These are phyloP conservation scores for Tineola bisselliella DNA, from an alignment of 2,888 invertebrate genomes.

Conservation along the genomic window DNA sequence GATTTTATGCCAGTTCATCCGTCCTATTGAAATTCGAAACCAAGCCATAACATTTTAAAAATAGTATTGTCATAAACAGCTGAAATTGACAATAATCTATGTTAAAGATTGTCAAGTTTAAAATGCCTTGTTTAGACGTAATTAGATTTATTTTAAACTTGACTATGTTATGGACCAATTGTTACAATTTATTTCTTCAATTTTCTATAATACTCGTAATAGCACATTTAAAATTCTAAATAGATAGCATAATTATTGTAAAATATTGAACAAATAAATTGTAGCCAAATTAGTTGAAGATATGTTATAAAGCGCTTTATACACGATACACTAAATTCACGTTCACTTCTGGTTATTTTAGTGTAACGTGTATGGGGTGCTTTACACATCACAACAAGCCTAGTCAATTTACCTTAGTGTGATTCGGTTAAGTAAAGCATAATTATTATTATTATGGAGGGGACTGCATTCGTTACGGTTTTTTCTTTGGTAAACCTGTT, in stretches of 20 bases:
- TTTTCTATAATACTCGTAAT: no score
- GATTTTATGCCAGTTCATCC: not conserved
- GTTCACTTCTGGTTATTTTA: not conserved
- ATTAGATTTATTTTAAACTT: not conserved
- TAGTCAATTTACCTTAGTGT: slow-evolving; percentile 69
- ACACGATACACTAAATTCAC: no score
- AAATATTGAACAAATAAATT: not conserved
- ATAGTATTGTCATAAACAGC: not conserved
- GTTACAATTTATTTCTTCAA: not conserved
- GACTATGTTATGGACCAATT: not conserved
- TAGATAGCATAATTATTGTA: no score
- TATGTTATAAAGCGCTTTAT: no score
- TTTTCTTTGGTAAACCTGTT: no score
- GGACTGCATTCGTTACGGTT: slow-evolving; percentile 21
- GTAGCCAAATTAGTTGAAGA: not conserved
- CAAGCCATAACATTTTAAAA: not conserved
- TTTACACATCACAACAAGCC: slow-evolving; percentile 46
- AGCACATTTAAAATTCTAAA: no score
- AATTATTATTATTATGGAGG: slow-evolving; percentile 28
- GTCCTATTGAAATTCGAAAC: not conserved
- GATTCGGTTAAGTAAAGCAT: slow-evolving; percentile 64
- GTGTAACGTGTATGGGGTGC: not conserved
- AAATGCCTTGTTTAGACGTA: not conserved
- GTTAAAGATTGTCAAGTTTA: not conserved
- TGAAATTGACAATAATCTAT: no score